These are phyloP conservation scores for Notechis scutatus DNA, from an alignment of 2,113 vertebrate genomes.

Conservation along the genomic window DNA sequence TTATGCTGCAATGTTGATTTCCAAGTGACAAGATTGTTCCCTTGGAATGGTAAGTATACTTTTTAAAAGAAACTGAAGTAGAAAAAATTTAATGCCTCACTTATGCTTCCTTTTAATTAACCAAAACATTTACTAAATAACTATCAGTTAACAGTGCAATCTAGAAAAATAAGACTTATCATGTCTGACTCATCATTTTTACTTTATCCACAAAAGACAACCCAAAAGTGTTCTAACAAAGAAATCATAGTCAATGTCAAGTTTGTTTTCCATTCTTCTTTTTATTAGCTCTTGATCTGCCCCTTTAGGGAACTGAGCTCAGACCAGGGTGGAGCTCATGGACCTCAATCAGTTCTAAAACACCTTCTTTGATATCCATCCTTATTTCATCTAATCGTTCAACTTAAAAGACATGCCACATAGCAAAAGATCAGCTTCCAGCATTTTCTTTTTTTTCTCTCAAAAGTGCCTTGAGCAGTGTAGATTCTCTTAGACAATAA, in stretches of 20 bases:
- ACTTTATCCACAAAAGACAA: background rate
- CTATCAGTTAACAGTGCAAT: background rate
- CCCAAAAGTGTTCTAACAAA: background rate
- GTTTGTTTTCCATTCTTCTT: background rate
- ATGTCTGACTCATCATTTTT: background rate
- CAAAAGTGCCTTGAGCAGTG: background rate
- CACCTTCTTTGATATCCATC: background rate
- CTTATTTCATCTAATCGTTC: background rate
- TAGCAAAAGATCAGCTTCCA: background rate
- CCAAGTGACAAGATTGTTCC: background rate
- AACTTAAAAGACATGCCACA: background rate
- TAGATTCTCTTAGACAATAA: background rate
- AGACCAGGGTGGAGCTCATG: background rate
- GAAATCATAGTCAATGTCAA: background rate
- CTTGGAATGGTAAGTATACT: background rate
- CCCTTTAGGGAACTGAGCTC: background rate
- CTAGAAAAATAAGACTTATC: background rate
- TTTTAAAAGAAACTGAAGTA: background rate
- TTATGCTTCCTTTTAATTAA: background rate
- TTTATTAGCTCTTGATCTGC: background rate
- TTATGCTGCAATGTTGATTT: background rate
- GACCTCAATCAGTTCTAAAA: background rate
- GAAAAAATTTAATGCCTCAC: background rate
- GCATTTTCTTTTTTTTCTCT: background rate
- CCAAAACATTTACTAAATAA: background rate